Percentiles rank a stretch among this genome's conserved stretches.
Evolutionary conservation across 2,113 vertebrate genomes (phyloP).

Genomic region (Eidolon helvum): DNA sequence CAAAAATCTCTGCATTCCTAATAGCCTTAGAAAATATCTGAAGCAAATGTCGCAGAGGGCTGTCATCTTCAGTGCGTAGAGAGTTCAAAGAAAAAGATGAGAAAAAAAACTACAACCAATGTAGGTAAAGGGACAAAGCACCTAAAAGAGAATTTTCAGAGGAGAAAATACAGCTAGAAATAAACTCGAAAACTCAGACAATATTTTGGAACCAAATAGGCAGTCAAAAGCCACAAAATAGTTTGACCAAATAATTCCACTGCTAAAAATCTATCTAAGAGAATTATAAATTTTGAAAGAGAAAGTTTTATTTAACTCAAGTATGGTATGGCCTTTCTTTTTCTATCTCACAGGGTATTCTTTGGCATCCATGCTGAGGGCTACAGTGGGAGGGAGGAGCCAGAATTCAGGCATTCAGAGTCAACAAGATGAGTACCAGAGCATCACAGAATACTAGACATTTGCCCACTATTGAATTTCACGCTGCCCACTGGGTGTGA

Average conservation of each 20-base stretch:
- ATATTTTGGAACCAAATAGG: background rate
- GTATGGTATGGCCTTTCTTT: background rate
- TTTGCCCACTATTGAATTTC: background rate
- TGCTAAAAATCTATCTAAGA: background rate
- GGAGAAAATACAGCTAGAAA: background rate
- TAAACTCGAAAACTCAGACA: background rate
- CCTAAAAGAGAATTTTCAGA: background rate
- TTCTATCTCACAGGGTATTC: background rate
- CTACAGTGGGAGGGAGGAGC: background rate
- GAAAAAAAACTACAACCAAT: background rate
- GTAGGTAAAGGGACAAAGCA: background rate
- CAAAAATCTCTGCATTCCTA: background rate
- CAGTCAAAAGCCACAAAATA: background rate
- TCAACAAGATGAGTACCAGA: background rate
- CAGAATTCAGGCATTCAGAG: background rate
- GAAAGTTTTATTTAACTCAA: background rate
- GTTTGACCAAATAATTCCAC: background rate
- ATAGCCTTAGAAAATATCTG: background rate
- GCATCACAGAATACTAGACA: fast-evolving
- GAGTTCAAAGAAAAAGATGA: background rate
- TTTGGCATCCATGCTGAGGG: background rate
- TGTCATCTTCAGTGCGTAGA: background rate
- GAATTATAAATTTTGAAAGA: background rate
- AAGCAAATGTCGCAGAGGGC: background rate
- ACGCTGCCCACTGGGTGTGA: background rate